These are phyloP conservation scores for Sebastes dallii DNA, from an alignment of 2,797 vertebrate genomes.

Conservation along the genomic window DNA sequence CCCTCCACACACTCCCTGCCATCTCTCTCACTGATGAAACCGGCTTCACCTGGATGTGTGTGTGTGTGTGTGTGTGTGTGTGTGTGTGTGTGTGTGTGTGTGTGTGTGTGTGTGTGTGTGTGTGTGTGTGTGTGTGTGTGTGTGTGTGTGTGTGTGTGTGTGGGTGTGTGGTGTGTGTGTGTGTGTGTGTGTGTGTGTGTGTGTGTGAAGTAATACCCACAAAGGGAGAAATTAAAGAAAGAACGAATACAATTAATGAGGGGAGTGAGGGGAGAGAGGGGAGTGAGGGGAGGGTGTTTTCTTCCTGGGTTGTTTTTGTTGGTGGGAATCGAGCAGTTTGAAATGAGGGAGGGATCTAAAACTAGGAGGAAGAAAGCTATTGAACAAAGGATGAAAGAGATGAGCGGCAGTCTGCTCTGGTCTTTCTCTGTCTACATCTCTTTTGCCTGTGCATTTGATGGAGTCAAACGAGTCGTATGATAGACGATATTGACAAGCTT, in stretches of 20 bases:
- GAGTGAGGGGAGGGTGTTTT: not conserved
- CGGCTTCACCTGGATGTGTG: not conserved
- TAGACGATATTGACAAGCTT: constrained; percentile 65
- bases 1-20: constrained; percentile 27
- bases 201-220: not conserved
- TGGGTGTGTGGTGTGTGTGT: not conserved
- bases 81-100: not conserved
- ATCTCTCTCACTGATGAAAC: constrained; percentile 50
- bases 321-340: not conserved
- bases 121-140: not conserved
- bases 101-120: not conserved
- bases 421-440: constrained; percentile 14
- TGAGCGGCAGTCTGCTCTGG: not conserved
- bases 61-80: not conserved
- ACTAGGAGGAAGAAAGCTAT: not conserved
- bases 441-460: constrained; percentile 24
- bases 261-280: not conserved
- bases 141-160: not conserved
- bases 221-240: not conserved
- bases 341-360: not conserved
- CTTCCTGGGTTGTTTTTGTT: constrained; percentile 1
- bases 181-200: not conserved
- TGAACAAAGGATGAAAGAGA: not conserved
- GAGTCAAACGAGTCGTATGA: constrained; percentile 56
- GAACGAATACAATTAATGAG: constrained; percentile 1